Evolutionary conservation across 2,888 invertebrate species (phyloP).

Genomic region (Nomada fabriciana): DNA sequence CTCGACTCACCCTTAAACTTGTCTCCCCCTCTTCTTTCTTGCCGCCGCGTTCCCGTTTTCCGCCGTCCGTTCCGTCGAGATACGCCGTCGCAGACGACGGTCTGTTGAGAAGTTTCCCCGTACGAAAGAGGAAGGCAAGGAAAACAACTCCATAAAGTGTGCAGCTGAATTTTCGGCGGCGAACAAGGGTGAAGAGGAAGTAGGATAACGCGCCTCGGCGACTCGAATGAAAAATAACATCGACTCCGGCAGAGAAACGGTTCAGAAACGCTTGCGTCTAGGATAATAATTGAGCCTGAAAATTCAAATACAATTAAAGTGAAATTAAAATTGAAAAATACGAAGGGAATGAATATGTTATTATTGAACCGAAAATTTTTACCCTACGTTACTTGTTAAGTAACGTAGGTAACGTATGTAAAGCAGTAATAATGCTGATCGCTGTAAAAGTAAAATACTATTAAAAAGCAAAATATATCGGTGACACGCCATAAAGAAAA

Average conservation of each 20-base stretch:
- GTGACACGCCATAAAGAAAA: too few species aligned
- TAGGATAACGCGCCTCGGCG: conserved; percentile 19
- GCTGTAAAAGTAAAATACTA: too few species aligned
- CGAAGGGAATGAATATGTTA: not conserved
- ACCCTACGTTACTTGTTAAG: too few species aligned
- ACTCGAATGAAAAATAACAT: conserved; percentile 58
- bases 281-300: not conserved
- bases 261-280: conserved; percentile 26
- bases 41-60: conserved; percentile 26
- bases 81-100: conserved; percentile 45
- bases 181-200: not conserved
- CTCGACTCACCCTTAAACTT: conserved; percentile 71
- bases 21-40: conserved; percentile 47
- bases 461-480: too few species aligned
- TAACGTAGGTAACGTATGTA: too few species aligned
- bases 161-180: conserved; percentile 60
- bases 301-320: not conserved
- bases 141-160: conserved; percentile 68
- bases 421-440: too few species aligned
- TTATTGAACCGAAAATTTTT: too few species aligned
- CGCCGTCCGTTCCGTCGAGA: conserved; percentile 29
- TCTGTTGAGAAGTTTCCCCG: conserved; percentile 63
- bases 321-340: not conserved
- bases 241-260: conserved; percentile 26
- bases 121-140: conserved; percentile 56